Conservation (phyloP, 2,888 invertebrate species). For the Anorthoa munda region DNA sequence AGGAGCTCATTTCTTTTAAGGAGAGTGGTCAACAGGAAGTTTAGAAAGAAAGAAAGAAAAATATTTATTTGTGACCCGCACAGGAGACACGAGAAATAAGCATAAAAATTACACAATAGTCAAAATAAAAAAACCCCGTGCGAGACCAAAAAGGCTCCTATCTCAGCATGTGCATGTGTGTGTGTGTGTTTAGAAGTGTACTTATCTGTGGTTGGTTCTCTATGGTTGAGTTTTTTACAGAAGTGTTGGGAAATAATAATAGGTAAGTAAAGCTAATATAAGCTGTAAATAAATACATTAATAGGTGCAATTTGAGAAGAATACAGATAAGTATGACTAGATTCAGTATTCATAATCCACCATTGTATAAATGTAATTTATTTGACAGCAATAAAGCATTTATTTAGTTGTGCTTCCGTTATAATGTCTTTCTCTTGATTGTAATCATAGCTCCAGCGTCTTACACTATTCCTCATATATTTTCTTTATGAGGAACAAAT, state of each 20-base stretch:
- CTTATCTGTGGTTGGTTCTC: neutral
- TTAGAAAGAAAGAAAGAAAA: neutral
- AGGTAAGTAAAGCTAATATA: neutral
- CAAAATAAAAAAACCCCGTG: too few relatives aligned
- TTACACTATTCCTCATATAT: slow-evolving; percentile 48
- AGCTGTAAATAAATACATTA: neutral
- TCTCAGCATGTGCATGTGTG: too few relatives aligned
- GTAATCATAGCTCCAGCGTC: slow-evolving; percentile 53
- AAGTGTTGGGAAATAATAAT: neutral
- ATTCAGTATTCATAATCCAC: slow-evolving; percentile 46
- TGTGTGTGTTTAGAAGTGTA: neutral
- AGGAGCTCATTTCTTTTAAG: neutral
- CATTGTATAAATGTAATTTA: slow-evolving; percentile 61
- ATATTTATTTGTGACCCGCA: too few relatives aligned
- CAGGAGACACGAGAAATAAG: too few relatives aligned
- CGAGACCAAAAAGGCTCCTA: too few relatives aligned
- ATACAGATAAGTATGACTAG: slow-evolving; percentile 10
- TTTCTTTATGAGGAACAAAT: slow-evolving; percentile 56
- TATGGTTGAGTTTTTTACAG: neutral
- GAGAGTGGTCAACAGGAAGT: neutral
- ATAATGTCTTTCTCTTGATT: slow-evolving; percentile 60
- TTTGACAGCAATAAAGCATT: slow-evolving; percentile 63
- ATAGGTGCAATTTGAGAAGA: slow-evolving; percentile 47
- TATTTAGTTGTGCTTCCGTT: slow-evolving; percentile 41
- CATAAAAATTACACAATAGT: too few relatives aligned